These are phyloP conservation scores for Neoseiulus cucumeris DNA, from an alignment of 1,140 invertebrate genomes.

Conservation along the genomic window DNA sequence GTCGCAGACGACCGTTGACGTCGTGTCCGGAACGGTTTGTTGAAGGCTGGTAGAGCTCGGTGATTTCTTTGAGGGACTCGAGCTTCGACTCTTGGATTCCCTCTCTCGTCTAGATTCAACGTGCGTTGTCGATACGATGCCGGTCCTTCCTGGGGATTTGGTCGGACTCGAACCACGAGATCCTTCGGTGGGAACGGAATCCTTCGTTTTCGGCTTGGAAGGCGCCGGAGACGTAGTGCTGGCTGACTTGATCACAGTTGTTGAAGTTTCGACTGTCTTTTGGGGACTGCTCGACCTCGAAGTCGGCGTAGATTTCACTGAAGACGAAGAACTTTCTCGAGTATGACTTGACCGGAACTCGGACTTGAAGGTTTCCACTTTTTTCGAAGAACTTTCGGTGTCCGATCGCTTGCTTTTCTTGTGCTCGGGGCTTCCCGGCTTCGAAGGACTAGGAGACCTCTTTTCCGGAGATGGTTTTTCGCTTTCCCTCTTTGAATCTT, in stretches of 20 bases:
- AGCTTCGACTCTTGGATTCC: no score
- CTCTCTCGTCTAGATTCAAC: no score
- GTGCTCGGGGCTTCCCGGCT: not conserved
- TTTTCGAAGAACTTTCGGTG: not conserved
- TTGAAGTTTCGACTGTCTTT: no score
- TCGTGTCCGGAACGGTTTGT: not conserved
- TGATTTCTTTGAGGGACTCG: no score
- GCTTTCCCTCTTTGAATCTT: not conserved
- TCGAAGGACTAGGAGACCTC: slow-evolving; percentile 14
- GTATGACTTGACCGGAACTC: not conserved
- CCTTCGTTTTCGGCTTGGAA: no score
- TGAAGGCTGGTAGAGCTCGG: not conserved
- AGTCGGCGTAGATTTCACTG: not conserved
- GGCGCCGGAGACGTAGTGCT: no score
- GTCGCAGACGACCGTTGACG: slow-evolving; percentile 26
- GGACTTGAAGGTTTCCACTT: not conserved
- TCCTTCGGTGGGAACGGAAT: no score
- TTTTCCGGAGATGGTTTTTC: not conserved
- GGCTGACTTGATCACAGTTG: no score
- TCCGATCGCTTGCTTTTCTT: not conserved
- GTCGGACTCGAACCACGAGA: no score
- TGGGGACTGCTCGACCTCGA: no score
- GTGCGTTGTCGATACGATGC: no score
- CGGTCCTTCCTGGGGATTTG: no score
- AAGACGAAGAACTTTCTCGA: not conserved